A percentile compares a stretch with the other conserved stretches of the same genome.
Conservation (phyloP, 92 coral and sea anemone species). For the Epizoanthus ramosus region DNA sequence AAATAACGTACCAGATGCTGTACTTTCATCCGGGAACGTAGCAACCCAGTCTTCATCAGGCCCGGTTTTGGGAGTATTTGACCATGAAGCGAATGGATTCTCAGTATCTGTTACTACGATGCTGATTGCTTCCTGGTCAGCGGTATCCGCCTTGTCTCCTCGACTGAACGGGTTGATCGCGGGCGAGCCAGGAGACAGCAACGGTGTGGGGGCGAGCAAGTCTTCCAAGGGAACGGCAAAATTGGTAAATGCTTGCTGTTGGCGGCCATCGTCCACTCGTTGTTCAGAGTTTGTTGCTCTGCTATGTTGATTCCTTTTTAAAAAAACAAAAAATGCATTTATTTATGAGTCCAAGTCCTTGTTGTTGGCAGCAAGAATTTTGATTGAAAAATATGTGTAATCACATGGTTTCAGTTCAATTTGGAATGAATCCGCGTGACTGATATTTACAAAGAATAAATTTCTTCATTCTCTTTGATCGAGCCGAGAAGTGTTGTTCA, state of each 20-base stretch:
- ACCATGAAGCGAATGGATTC: slow-evolving; percentile 44
- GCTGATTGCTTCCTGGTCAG: slow-evolving; percentile 54
- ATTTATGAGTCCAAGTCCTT: no score
- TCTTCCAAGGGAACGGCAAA: background rate
- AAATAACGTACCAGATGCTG: background rate
- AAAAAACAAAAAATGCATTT: background rate
- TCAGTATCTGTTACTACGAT: slow-evolving; percentile 68
- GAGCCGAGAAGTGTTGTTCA: no score
- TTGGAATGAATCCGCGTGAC: no score
- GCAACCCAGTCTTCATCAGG: slow-evolving; percentile 55
- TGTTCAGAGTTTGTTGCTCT: no score
- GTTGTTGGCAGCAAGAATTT: no score
- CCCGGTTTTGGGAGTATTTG: background rate
- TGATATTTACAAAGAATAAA: no score
- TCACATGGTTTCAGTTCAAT: no score
- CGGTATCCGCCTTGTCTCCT: slow-evolving; percentile 20
- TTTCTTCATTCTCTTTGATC: no score
- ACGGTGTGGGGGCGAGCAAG: background rate
- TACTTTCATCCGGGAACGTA: slow-evolving; percentile 22
- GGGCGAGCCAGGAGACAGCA: background rate
- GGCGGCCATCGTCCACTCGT: background rate
- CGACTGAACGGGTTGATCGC: slow-evolving; percentile 18
- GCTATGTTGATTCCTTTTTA: slow-evolving; percentile 1
- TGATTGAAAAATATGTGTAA: no score
- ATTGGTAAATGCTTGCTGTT: background rate